Evolutionary conservation across 2,797 vertebrate genomes (phyloP).

Genomic region (Tapera naevia): DNA sequence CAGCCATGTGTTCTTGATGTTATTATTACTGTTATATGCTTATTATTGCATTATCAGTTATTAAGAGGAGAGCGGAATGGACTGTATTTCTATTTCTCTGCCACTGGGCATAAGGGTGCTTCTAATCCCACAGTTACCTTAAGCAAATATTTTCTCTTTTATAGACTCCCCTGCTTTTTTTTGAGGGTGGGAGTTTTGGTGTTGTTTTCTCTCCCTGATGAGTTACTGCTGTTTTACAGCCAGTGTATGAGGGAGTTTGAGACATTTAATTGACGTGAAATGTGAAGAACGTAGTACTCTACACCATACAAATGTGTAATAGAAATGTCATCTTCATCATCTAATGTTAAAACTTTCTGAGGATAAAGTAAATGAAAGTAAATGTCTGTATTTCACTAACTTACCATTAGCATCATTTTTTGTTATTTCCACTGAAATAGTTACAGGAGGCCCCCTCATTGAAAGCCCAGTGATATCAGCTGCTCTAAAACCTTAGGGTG

Average conservation of each 20-base stretch:
- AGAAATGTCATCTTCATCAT: neutral
- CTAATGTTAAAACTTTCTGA: neutral
- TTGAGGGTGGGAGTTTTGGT: neutral
- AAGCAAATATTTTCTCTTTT: neutral
- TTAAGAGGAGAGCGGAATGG: neutral
- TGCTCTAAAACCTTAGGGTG: neutral
- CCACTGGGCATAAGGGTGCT: neutral
- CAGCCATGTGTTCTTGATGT: neutral
- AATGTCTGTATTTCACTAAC: neutral
- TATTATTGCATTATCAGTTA: slow-evolving; percentile 10
- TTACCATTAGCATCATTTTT: neutral
- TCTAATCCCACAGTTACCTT: neutral
- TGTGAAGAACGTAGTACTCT: neutral
- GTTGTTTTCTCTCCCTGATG: neutral
- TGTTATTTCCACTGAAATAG: neutral
- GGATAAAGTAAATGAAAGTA: neutral
- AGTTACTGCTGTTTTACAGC: neutral
- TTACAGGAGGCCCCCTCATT: fast-evolving
- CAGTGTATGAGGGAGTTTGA: neutral
- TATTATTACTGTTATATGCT: neutral
- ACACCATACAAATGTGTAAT: neutral
- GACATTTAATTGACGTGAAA: neutral
- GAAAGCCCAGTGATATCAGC: neutral
- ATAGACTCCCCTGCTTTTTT: neutral
- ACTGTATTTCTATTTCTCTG: neutral